Evolutionary conservation across 2,797 vertebrate genomes (phyloP), one percentile per base, ranked within the genome.

Genomic region (Phylloscopus collybita): DNA sequence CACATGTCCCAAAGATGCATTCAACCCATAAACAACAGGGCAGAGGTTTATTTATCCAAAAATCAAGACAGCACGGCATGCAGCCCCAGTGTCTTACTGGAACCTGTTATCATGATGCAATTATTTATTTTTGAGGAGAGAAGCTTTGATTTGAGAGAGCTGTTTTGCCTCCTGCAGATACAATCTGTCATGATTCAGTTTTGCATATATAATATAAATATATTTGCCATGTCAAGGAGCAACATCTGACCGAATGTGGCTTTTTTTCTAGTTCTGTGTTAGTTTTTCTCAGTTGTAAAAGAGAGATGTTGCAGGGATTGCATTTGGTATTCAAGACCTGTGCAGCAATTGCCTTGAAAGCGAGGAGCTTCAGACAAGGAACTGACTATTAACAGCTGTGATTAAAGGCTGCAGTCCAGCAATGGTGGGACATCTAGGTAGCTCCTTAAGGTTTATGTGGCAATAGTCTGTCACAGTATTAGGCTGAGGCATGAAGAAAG

Each of bases 141-240:
- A 56, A 64, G 11, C 74, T 93, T 90, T 83, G 80, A 87, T 94
- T 90, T 93, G 80, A 66, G 54, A 69, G 79, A 93, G 18, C 47
- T 69, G 5, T 71, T 95, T 92, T 90, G 34, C 76, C 22, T 82
- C 54, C 64, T 81, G 76, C 17, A 15, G 86, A 27, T 91, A 51
- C 19, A 78, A 70, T 87, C 67, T 83, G 72, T 80, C 38, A 59
- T 70, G 42, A 75, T 73, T 90, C 40, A 38, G 54, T 65, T 90
- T 90, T 87, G 57, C 51, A 61, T 84, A n/a, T 85, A 15, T 49
- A 38, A 61, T 61, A 75, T n/a, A 71, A 38, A 38, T 51, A n/a
- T 40, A 69, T 90, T 91, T 86, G 66, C 36, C 5, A 1, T 53
- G 66, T 90, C 73, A 88, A 79, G 70, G 49, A 80, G 70, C 49